Evolutionary conservation across 2,888 invertebrate species (phyloP).

Genomic region (Troides oblongomaculatus): DNA sequence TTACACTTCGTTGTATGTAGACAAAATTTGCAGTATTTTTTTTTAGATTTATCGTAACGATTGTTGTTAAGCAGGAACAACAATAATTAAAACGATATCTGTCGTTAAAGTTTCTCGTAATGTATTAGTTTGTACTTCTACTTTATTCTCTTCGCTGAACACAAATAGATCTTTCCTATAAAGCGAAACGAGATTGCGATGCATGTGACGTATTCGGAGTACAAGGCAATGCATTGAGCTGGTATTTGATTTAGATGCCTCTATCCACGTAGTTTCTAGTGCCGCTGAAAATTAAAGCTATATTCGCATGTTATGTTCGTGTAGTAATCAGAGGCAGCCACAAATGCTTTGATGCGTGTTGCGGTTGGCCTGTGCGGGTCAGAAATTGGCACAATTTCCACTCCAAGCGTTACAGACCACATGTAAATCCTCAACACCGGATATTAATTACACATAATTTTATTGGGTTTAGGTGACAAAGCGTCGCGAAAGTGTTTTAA

Average conservation of each 20-base stretch:
- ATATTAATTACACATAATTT: conserved; percentile 19
- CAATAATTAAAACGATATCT: too few species aligned
- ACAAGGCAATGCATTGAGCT: conserved; percentile 27
- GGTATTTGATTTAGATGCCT: conserved; percentile 32
- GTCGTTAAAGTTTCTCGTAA: background rate
- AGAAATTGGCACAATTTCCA: conserved; percentile 71
- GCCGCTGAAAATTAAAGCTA: conserved; percentile 41
- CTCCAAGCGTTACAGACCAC: conserved; percentile 52
- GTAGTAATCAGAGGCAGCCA: conserved; percentile 52
- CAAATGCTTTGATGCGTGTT: conserved; percentile 75
- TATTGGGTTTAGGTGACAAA: background rate
- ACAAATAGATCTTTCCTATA: conserved; percentile 4
- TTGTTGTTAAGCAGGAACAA: too few species aligned
- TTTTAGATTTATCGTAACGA: too few species aligned
- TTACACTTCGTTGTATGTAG: too few species aligned
- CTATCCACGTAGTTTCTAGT: conserved; percentile 36
- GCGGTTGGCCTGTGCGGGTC: conserved; percentile 69
- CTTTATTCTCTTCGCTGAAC: conserved; percentile 7
- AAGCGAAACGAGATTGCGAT: conserved; percentile 28
- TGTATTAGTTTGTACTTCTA: background rate
- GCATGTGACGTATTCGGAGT: conserved; percentile 19
- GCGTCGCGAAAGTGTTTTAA: too few species aligned
- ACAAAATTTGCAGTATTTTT: too few species aligned
- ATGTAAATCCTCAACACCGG: conserved; percentile 30
- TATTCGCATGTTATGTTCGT: conserved; percentile 51